phyloP scores from a whole-genome alignment of 2,797 vertebrate species.

The Hylomyscus alleni region DNA sequence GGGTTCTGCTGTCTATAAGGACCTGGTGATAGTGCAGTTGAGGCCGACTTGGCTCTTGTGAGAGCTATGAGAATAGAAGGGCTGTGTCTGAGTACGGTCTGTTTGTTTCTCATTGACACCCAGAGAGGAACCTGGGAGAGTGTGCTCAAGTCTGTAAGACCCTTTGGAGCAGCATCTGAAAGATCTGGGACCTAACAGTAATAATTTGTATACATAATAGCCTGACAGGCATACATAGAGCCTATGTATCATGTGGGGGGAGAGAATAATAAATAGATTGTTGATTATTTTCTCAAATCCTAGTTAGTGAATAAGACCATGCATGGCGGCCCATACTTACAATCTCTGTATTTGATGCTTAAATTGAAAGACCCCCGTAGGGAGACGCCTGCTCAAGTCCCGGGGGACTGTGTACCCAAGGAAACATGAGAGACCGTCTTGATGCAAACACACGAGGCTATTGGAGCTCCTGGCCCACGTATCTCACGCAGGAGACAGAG shows the following conservation, averaged over 20 bases:
- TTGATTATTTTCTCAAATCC: constrained; percentile 31
- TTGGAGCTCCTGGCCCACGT: too few species aligned
- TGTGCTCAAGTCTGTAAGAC: neutral
- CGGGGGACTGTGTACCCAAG: too few species aligned
- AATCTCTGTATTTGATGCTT: neutral
- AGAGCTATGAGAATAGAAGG: neutral
- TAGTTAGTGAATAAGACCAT: constrained; percentile 40
- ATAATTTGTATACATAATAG: neutral
- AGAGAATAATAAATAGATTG: neutral
- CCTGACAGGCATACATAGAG: neutral
- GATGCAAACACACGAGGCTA: too few species aligned
- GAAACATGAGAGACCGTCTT: too few species aligned
- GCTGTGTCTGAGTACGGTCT: neutral
- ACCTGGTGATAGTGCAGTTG: neutral
- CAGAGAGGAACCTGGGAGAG: neutral
- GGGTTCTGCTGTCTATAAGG: neutral
- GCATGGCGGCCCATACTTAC: neutral
- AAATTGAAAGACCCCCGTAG: too few species aligned
- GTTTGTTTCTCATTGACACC: neutral
- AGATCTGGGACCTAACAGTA: neutral
- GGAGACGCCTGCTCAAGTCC: too few species aligned
- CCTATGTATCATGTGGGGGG: neutral
- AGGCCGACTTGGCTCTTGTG: neutral
- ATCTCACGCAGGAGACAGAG: too few species aligned
- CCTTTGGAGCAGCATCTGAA: neutral